These are phyloP conservation scores for Phoxinus dragarum DNA, from an alignment of 2,797 vertebrate species.

Conservation along the genomic window DNA sequence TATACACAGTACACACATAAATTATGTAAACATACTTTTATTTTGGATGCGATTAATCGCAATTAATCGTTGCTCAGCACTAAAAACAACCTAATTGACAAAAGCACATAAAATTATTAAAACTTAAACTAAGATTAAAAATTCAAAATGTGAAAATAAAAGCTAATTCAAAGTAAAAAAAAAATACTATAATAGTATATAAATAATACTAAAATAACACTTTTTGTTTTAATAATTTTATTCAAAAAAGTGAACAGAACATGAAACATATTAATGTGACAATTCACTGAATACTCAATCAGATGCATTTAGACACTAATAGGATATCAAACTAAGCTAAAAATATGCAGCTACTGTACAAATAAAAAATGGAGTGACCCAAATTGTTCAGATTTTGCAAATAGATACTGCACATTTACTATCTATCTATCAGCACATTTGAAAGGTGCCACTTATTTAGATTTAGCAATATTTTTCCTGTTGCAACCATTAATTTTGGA, in stretches of 20 bases:
- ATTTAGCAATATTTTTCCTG: not conserved
- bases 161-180: not conserved
- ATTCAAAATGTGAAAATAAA: not conserved
- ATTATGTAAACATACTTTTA: no score
- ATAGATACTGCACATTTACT: not conserved
- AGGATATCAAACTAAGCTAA: not conserved
- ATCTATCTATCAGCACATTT: not conserved
- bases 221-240: not conserved
- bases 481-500: not conserved
- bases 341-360: not conserved
- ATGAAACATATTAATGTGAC: not conserved
- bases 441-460: not conserved
- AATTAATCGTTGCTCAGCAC: no score
- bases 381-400: not conserved
- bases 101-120: not conserved
- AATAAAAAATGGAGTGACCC: not conserved
- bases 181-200: not conserved
- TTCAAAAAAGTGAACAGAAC: not conserved
- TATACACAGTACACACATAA: no score
- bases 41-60: no score
- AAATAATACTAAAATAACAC: not conserved
- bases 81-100: no score
- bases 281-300: not conserved
- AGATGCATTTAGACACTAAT: slow-evolving; percentile 15
- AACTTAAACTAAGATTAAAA: not conserved